These are phyloP conservation scores for Mormyrus lacerda DNA, from an alignment of 2,113 vertebrate genomes.

Conservation along the genomic window DNA sequence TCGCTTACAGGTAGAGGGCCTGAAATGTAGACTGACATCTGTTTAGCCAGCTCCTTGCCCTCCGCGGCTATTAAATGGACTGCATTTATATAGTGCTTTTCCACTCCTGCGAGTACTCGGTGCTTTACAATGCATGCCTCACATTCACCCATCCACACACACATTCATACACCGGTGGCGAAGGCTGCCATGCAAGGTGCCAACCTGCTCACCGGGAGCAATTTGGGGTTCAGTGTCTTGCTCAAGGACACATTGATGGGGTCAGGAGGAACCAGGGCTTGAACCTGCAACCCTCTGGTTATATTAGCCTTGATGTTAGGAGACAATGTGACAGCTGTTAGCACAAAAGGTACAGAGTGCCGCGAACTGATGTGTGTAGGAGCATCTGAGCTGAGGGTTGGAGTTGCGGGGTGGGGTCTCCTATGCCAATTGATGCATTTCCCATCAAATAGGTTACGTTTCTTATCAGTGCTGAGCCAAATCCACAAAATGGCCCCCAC, in stretches of 20 bases:
- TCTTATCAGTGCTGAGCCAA: not conserved
- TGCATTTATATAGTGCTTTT: no score
- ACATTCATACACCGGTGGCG: no score
- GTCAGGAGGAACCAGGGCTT: no score
- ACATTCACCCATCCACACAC: no score
- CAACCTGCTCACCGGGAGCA: no score
- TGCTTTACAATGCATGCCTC: no score
- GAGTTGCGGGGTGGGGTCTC: not conserved
- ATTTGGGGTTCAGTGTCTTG: no score
- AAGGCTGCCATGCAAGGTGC: no score
- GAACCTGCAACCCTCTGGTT: no score
- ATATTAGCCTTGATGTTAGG: slow-evolving; percentile 39
- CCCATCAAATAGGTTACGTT: not conserved
- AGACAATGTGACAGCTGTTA: slow-evolving; percentile 62
- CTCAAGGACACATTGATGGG: no score
- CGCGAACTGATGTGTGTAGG: slow-evolving; percentile 63
- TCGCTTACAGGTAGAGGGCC: slow-evolving; percentile 42
- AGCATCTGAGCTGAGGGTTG: slow-evolving; percentile 37
- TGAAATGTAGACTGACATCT: slow-evolving; percentile 63
- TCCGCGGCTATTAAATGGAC: slow-evolving; percentile 57
- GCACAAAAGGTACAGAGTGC: slow-evolving; percentile 46
- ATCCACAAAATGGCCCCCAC: no score
- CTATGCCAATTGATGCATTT: not conserved
- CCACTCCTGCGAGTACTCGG: no score
- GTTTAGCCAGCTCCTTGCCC: slow-evolving; percentile 64